Percentiles rank a stretch among this genome's conserved stretches.
Evolutionary conservation across 2,888 invertebrate genomes (phyloP).

Genomic region (Uropetala carovei): DNA sequence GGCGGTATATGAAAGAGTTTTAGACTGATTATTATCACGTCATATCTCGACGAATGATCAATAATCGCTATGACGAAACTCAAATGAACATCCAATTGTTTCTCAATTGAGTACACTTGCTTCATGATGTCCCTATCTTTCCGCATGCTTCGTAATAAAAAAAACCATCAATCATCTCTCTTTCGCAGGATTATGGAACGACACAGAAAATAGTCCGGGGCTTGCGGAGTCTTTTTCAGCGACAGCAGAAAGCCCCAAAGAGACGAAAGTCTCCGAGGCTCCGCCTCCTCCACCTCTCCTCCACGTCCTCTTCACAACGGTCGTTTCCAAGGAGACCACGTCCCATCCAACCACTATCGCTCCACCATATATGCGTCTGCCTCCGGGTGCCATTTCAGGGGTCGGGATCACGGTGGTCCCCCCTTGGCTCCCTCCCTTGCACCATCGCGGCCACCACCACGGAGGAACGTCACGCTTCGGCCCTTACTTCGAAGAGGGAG

Average conservation of each 20-base stretch:
- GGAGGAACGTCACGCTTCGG: conserved; percentile 75
- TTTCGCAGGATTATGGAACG: conserved; percentile 18
- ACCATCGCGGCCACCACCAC: conserved; percentile 67
- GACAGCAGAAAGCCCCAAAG: not conserved
- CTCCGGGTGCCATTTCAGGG: not conserved
- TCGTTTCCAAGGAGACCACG: not conserved
- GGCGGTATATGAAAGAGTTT: no score
- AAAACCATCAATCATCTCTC: not conserved
- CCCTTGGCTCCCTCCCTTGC: conserved; percentile 12
- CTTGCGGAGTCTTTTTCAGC: not conserved
- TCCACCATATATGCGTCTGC: not conserved
- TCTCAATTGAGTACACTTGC: no score
- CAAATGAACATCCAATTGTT: no score
- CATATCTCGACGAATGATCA: no score
- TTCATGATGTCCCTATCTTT: not conserved
- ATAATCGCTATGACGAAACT: no score
- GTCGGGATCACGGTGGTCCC: conserved; percentile 5
- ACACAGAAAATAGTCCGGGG: not conserved
- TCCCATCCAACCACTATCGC: not conserved
- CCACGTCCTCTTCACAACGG: not conserved
- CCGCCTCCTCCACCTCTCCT: conserved; percentile 4
- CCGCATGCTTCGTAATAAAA: not conserved
- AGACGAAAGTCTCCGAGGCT: not conserved
- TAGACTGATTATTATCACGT: no score
- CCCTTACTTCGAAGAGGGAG: conserved; percentile 80